Evolutionary conservation across 2,888 invertebrate species (phyloP), one percentile per base, ranked within the genome.

Genomic region (Polymixis lichenea): DNA sequence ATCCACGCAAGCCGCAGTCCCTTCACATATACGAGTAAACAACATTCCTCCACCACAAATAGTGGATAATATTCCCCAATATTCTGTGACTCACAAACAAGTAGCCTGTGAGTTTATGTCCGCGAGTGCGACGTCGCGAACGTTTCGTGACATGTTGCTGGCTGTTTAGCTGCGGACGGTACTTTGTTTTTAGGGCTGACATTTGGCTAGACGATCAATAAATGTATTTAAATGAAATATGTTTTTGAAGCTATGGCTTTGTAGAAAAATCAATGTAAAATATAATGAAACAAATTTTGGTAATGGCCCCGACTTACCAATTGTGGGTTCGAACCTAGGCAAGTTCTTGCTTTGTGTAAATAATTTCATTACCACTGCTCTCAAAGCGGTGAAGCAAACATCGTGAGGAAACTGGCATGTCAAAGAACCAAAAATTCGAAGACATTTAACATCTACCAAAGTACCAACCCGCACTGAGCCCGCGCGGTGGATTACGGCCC

Each of bases 71-170:
- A 67, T 67, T 43, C 19, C 15, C 49, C 43, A 67, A 82, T 76
- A 82, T 32, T 25, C 3, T 25, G n/a, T 4, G 56, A 51, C 4
- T 65, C 62, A 64, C 69, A 72, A 58, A 71, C 65, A 64, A 38
- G 38, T 60, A 61, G 70, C 56, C 51, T 46, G 55, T 43, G 67
- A 60, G 51, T 64, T 43, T 19, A 58, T 13, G 66, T 55, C 43
- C 43, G 62, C 74, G 32, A n/a, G 77, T 38, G 73, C 67, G 25
- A 82, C 75, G 70, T 43, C 46, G 62, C 38, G 61, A 53, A 80
- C 80, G 43, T 60, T 66, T 60, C 32, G 68, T 82, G 78, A 85
- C 86, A 82, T 72, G 73, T 77, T 77, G 62, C 51, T n/a, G 22
- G 56, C 78, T 77, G 83, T 85, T 83, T 74, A 73, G 85, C 61